Evolutionary conservation across 2,888 invertebrate genomes (phyloP).

Genomic region (Thera britannica): DNA sequence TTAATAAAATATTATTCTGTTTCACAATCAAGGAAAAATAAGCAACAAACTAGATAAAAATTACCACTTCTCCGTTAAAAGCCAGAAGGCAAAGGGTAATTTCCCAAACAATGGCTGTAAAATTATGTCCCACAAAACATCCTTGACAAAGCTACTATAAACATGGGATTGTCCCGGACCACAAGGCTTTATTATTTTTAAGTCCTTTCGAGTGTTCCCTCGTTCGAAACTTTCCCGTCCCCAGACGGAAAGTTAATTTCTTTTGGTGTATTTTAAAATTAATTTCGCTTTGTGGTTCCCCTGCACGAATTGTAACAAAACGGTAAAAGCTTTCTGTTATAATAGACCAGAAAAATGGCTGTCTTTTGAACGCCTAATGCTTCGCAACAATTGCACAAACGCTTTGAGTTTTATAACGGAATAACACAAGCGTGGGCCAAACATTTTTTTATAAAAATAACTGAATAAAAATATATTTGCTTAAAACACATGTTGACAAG

Average conservation of each 20-base stretch:
- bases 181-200: constrained; percentile 79
- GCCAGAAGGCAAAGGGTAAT: constrained; percentile 30
- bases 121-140: constrained; percentile 43
- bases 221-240: constrained; percentile 76
- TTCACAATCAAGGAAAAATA: background rate
- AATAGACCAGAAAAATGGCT: constrained; percentile 66
- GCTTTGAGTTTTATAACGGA: constrained; percentile 25
- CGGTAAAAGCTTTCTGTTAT: constrained; percentile 74
- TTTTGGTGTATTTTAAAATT: constrained; percentile 84
- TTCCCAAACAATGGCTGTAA: constrained; percentile 36
- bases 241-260: constrained; percentile 80
- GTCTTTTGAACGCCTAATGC: constrained; percentile 63
- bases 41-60: constrained; percentile 17
- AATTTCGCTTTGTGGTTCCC: constrained; percentile 81
- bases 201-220: constrained; percentile 74
- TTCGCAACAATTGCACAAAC: constrained; percentile 53
- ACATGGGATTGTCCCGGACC: constrained; percentile 59
- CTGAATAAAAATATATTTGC: constrained; percentile 1
- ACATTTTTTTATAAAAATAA: background rate
- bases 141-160: constrained; percentile 50
- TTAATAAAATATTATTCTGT: background rate
- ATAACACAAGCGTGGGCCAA: constrained; percentile 6
- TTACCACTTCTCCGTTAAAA: constrained; percentile 30
- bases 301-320: constrained; percentile 73
- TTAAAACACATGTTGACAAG: constrained; percentile 5